These are phyloP conservation scores for Pectinophora gossypiella DNA, from an alignment of 1,140 invertebrate genomes.

Conservation along the genomic window DNA sequence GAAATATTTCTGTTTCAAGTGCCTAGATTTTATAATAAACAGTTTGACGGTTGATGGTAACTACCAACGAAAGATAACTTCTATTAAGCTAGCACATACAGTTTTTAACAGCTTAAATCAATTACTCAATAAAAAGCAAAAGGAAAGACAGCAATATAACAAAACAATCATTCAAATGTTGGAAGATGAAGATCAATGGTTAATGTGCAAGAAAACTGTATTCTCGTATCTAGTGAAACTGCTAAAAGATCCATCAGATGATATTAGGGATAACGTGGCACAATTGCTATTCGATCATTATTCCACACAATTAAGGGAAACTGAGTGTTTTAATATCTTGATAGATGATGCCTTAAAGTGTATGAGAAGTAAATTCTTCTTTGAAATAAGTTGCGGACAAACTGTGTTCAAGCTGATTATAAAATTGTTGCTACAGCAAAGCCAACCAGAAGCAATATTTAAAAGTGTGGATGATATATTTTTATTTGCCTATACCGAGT, in stretches of 20 bases:
- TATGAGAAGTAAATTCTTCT: slow-evolving; percentile 56
- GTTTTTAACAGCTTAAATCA: slow-evolving; percentile 39
- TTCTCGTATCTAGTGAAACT: slow-evolving; percentile 34
- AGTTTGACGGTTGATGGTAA: slow-evolving; percentile 52
- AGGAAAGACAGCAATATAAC: slow-evolving; percentile 18
- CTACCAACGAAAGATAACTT: slow-evolving; percentile 67
- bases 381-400: slow-evolving; percentile 51
- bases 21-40: slow-evolving; percentile 44
- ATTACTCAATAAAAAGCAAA: slow-evolving; percentile 35
- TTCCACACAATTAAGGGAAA: slow-evolving; percentile 23
- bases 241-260: slow-evolving; percentile 51
- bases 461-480: slow-evolving; percentile 45
- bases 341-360: slow-evolving; percentile 34
- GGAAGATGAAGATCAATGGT: slow-evolving; percentile 27
- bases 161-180: slow-evolving; percentile 27
- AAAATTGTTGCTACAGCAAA: slow-evolving; percentile 33
- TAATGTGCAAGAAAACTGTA: slow-evolving; percentile 30
- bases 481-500: slow-evolving; percentile 37
- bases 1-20: slow-evolving; percentile 31
- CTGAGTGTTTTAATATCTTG: slow-evolving; percentile 24
- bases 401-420: slow-evolving; percentile 49
- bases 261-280: slow-evolving; percentile 44
- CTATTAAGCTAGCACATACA: slow-evolving; percentile 41
- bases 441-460: slow-evolving; percentile 21
- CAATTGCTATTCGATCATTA: slow-evolving; percentile 43